These are phyloP conservation scores for Rhinichthys klamathensis DNA, from an alignment of 2,113 vertebrate species.

Conservation along the genomic window DNA sequence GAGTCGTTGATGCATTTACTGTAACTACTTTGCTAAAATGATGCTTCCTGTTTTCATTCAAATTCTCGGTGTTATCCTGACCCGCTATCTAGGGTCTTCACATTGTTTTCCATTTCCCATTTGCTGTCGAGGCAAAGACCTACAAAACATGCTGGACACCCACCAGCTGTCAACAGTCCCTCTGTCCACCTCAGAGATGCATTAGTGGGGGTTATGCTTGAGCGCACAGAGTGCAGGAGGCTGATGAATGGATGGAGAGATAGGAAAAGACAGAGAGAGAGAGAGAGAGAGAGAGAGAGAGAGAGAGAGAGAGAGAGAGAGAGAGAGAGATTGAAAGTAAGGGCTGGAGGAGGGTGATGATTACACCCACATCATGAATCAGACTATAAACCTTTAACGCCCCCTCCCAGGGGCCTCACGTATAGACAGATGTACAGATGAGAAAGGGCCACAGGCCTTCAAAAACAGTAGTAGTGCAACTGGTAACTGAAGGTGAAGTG, in stretches of 20 bases:
- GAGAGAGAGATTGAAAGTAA: conserved; percentile 25
- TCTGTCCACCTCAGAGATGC: conserved; percentile 9
- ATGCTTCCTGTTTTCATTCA: conserved; percentile 12
- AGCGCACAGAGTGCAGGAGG: conserved; percentile 10
- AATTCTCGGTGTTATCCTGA: neutral
- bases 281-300: conserved; percentile 28
- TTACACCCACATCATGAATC: conserved; percentile 36
- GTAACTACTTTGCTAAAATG: neutral
- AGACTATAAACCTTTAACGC: conserved; percentile 19
- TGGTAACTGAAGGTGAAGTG: neutral
- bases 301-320: no score
- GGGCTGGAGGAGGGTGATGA: neutral
- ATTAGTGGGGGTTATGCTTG: conserved; percentile 21
- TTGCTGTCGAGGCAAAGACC: neutral
- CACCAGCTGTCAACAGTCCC: conserved; percentile 38
- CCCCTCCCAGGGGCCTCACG: neutral
- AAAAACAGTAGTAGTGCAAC: neutral
- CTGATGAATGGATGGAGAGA: neutral
- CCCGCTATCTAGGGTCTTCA: neutral
- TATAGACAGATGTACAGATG: neutral
- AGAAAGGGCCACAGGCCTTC: neutral
- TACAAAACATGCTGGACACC: conserved; percentile 13
- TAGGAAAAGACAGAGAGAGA: neutral
- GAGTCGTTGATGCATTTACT: conserved; percentile 55
- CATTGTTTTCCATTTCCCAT: conserved; percentile 17